These are phyloP conservation scores for Dysmachus trigonus DNA, from an alignment of 2,888 invertebrate genomes.

Conservation along the genomic window DNA sequence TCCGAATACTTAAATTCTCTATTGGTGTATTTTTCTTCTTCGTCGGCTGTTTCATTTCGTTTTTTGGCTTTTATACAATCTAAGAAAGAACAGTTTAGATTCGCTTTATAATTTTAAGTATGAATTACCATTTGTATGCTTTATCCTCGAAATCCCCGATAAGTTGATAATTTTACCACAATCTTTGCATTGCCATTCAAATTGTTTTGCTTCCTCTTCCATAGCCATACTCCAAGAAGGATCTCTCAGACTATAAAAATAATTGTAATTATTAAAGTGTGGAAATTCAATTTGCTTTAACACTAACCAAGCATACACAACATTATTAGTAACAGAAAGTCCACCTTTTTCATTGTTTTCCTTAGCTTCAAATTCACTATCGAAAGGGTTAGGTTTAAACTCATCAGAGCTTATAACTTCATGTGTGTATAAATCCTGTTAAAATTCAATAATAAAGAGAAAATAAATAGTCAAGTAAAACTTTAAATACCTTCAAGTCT, in stretches of 20 bases:
- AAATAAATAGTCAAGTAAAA: neutral
- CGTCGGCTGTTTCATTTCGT: neutral
- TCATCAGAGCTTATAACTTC: constrained; percentile 52
- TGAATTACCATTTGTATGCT: constrained; percentile 68
- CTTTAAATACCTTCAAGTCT: constrained; percentile 71
- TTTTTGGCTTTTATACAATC: neutral
- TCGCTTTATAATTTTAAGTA: neutral
- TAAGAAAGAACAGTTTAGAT: neutral
- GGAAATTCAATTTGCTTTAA: neutral
- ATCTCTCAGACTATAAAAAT: constrained; percentile 68
- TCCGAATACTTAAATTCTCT: neutral
- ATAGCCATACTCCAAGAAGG: constrained; percentile 74
- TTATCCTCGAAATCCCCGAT: constrained; percentile 75
- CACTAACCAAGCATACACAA: constrained; percentile 78
- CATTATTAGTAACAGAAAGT: constrained; percentile 79
- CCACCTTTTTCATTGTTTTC: constrained; percentile 82
- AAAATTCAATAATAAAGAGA: constrained; percentile 56
- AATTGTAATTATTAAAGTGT: constrained; percentile 53
- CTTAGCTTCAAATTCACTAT: constrained; percentile 69
- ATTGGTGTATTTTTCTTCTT: neutral
- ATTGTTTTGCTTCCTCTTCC: constrained; percentile 69
- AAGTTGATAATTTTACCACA: constrained; percentile 73
- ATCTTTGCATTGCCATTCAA: constrained; percentile 77
- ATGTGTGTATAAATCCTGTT: constrained; percentile 57
- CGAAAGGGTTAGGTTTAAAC: constrained; percentile 76